Evolutionary conservation across 2,797 vertebrate species (phyloP).

Genomic region (Carcharodon carcharias): DNA sequence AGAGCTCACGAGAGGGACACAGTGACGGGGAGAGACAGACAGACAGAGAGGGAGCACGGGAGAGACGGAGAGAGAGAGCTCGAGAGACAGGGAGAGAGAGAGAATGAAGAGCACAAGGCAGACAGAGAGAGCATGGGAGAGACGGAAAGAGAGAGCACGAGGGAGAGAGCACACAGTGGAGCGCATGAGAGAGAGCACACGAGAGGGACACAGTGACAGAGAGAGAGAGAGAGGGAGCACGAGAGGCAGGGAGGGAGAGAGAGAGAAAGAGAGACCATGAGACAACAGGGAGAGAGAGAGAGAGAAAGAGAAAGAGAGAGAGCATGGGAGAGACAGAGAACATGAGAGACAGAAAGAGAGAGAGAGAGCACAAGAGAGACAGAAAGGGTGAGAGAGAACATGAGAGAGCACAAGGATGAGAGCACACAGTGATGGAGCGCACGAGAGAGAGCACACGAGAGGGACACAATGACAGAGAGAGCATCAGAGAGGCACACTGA

Average conservation of each 20-base stretch:
- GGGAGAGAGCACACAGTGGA: not conserved
- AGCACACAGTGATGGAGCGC: not conserved
- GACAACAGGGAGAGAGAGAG: not conserved
- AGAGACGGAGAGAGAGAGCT: not conserved
- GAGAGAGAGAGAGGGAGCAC: not conserved
- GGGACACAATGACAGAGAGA: not conserved
- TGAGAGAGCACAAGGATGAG: not conserved
- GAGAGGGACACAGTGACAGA: not conserved
- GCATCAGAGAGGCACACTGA: not conserved
- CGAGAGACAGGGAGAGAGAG: not conserved
- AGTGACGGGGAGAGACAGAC: not conserved
- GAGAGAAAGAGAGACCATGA: not conserved
- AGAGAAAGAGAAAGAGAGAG: not conserved
- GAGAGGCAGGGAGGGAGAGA: not conserved
- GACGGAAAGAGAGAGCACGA: not conserved
- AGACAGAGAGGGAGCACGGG: not conserved
- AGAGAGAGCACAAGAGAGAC: too few relatives aligned
- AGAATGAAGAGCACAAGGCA: too few relatives aligned
- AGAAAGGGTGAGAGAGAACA: not conserved
- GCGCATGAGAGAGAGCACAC: not conserved
- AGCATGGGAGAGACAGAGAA: too few relatives aligned
- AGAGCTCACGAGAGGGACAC: not conserved
- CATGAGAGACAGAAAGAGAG: not conserved
- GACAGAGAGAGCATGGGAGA: not conserved
- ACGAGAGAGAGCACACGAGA: not conserved